These are phyloP conservation scores for Pachliopta kotzebuea DNA, from an alignment of 2,888 invertebrate genomes.

Conservation along the genomic window DNA sequence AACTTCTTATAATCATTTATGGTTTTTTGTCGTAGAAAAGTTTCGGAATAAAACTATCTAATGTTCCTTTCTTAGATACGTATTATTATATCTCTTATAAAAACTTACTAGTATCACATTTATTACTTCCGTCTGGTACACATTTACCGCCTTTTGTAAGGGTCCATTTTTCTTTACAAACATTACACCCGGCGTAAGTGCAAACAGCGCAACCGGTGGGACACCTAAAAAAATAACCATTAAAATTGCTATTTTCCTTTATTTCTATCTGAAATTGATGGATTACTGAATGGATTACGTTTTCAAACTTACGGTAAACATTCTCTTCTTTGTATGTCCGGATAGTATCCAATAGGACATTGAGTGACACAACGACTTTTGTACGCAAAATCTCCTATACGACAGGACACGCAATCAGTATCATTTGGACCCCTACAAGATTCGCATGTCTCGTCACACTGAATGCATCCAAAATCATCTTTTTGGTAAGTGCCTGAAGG, in stretches of 20 bases:
- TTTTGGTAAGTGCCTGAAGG: conserved; percentile 92
- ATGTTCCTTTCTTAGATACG: too few relatives aligned
- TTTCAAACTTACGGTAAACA: conserved; percentile 81
- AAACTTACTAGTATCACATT: conserved; percentile 87
- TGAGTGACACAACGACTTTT: conserved; percentile 86
- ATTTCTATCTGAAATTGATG: conserved; percentile 25
- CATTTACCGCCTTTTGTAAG: conserved; percentile 87
- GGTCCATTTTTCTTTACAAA: conserved; percentile 88
- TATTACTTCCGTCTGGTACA: conserved; percentile 86
- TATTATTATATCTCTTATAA: conserved; percentile 7
- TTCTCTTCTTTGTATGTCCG: conserved; percentile 88
- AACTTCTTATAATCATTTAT: too few relatives aligned
- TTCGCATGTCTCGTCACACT: conserved; percentile 89
- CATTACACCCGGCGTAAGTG: conserved; percentile 85
- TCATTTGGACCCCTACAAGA: conserved; percentile 90
- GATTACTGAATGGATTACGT: conserved; percentile 30
- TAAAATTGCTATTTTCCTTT: conserved; percentile 28
- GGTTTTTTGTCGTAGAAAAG: too few relatives aligned
- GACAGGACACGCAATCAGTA: conserved; percentile 90
- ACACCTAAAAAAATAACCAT: conserved; percentile 70
- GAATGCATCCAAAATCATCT: conserved; percentile 90
- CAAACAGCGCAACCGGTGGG: conserved; percentile 89
- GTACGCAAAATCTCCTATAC: conserved; percentile 85
- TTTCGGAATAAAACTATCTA: too few relatives aligned
- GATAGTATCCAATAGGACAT: conserved; percentile 87